Conservation (phyloP, 2,113 vertebrate genomes). For the Chauna torquata region DNA sequence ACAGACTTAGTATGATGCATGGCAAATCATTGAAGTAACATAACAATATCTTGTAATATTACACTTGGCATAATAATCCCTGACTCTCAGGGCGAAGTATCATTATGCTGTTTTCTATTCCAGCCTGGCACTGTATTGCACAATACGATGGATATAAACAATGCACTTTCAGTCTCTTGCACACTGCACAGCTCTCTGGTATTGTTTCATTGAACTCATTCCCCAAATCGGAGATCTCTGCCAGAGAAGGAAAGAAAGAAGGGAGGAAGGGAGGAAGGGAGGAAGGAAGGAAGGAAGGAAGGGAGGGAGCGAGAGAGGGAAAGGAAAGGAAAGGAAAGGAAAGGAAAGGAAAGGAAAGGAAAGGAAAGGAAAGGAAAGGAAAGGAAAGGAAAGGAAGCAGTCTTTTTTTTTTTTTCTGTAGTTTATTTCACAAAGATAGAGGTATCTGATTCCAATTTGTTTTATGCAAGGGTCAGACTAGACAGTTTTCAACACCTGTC, state of each 20-base stretch:
- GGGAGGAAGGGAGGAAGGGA: too few relatives aligned
- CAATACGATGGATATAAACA: background rate
- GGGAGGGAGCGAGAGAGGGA: too few relatives aligned
- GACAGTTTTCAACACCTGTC: background rate
- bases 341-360: too few relatives aligned
- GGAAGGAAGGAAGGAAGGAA: too few relatives aligned
- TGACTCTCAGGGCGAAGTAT: background rate
- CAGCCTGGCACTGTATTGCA: background rate
- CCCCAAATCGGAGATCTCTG: background rate
- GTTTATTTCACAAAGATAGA: background rate
- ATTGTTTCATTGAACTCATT: background rate
- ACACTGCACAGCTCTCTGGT: background rate
- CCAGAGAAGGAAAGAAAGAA: background rate
- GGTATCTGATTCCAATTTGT: background rate
- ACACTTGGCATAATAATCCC: background rate
- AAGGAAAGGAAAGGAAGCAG: background rate
- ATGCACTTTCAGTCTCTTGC: background rate
- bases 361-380: too few relatives aligned
- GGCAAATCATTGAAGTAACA: fast-evolving
- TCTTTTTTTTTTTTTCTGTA: background rate
- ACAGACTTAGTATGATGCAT: background rate
- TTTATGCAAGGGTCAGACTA: background rate
- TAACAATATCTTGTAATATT: background rate
- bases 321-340: too few relatives aligned
- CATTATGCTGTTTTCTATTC: background rate